These are phyloP conservation scores for Carabus problematicus DNA, from an alignment of 2,888 invertebrate genomes.

Conservation along the genomic window DNA sequence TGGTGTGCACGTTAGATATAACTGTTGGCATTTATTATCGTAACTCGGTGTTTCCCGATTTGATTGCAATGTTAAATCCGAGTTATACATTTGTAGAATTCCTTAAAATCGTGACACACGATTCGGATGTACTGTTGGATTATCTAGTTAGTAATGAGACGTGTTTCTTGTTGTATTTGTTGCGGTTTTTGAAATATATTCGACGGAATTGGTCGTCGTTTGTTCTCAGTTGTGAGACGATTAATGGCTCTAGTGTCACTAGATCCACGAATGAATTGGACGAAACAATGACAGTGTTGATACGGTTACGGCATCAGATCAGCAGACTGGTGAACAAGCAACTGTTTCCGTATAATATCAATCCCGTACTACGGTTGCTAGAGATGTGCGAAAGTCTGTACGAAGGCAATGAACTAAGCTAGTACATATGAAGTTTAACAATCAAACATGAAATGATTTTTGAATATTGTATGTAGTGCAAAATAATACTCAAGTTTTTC, in stretches of 20 bases:
- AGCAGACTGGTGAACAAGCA: slow-evolving; percentile 82
- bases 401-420: slow-evolving; percentile 83
- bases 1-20: slow-evolving; percentile 90
- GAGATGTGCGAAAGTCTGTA: slow-evolving; percentile 86
- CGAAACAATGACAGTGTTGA: slow-evolving; percentile 84
- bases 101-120: slow-evolving; percentile 81
- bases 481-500: no score
- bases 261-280: slow-evolving; percentile 67
- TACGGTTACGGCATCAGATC: slow-evolving; percentile 79
- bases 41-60: slow-evolving; percentile 79
- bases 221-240: slow-evolving; percentile 75
- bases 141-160: slow-evolving; percentile 90
- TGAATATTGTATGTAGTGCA: not conserved
- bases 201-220: slow-evolving; percentile 85
- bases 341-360: slow-evolving; percentile 89
- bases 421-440: slow-evolving; percentile 54
- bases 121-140: slow-evolving; percentile 81
- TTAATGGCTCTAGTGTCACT: slow-evolving; percentile 59
- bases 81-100: slow-evolving; percentile 88
- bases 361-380: slow-evolving; percentile 81
- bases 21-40: slow-evolving; percentile 85
- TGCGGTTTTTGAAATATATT: slow-evolving; percentile 84
- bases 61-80: slow-evolving; percentile 84
- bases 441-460: slow-evolving; percentile 12
- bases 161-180: slow-evolving; percentile 83